phyloP scores from a whole-genome alignment of 2,113 vertebrate species.

The Tachycineta bicolor region DNA sequence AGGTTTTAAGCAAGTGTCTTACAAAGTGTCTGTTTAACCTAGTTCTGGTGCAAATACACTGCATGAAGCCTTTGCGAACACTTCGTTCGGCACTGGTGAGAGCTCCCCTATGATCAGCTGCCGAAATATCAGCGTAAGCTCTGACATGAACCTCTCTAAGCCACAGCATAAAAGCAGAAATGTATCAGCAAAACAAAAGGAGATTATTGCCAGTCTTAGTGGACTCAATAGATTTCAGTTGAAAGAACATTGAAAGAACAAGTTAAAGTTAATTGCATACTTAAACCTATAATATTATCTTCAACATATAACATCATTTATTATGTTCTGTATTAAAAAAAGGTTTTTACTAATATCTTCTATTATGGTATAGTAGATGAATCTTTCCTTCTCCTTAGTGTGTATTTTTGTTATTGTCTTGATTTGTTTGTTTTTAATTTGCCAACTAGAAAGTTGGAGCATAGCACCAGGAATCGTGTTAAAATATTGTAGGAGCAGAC shows the following conservation, averaged over 20 bases:
- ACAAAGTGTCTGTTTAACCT: neutral
- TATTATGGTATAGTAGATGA: neutral
- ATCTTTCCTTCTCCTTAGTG: neutral
- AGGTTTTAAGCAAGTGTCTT: neutral
- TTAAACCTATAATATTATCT: neutral
- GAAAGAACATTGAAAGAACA: neutral
- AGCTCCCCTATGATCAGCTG: neutral
- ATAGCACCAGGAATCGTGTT: neutral
- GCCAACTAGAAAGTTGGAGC: neutral
- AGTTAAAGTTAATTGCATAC: neutral
- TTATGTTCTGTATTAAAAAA: neutral
- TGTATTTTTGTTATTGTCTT: neutral
- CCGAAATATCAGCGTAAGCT: neutral
- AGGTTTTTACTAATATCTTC: accelerated
- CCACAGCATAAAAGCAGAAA: neutral
- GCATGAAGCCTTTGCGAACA: neutral
- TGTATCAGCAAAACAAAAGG: neutral
- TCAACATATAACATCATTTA: neutral
- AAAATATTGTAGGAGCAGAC: neutral
- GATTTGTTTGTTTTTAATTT: neutral
- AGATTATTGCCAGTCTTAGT: neutral
- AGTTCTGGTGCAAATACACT: neutral
- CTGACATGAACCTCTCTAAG: neutral
- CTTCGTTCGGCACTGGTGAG: neutral
- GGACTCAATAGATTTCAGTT: neutral